Evolutionary conservation across 2,888 invertebrate species (phyloP), one percentile per base, ranked within the genome.

Genomic region (Sicus ferrugineus): DNA sequence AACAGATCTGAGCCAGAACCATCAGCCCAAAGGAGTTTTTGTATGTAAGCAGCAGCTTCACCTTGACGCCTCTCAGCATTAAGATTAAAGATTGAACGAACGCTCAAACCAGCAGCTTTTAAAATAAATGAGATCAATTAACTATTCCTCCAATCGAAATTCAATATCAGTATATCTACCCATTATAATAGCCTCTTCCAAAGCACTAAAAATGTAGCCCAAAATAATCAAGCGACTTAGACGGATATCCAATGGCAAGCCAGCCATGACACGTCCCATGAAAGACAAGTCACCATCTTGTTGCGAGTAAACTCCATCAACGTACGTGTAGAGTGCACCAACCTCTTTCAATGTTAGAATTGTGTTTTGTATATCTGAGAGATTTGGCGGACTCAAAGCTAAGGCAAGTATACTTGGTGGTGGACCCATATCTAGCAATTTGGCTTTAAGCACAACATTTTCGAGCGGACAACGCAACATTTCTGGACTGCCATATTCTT

Each of bases 201-300:
- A 84, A 52, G 94, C 89, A 67, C 94, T 94, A 79, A 93, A 97
- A 64, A 94, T 89, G 79, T 95, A 90, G 0, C 97, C 97, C 3
- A 97, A 86, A 70, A 95, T 87, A 69, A 98, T 93, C 14, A 98
- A 86, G 79, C 96, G 96, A 11, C 93, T 89, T 4, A 95, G 84
- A 69, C 89, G 89, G 31, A 96, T 91, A 81, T 96, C 93, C 0
- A 98, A 80, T 0, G 98, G 98, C 52, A 98, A 84, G 50, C 86
- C 86, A 0, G 94, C 91, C 91, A 97, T 92, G 0, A 97, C 88
- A 9, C 88, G 87, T 0, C 98, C 98, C 75, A 97, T 85, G 83
- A 91, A 93, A 0, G 97, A 97, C 58, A 98, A 79, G 74, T 96
- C 93, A 0, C 97, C 98, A 83, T 98, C 96, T 16, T 88, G 86